Evolutionary conservation across 1,140 invertebrate genomes (phyloP), one percentile per base, ranked within the genome.

Genomic region (Pararge aegeria): DNA sequence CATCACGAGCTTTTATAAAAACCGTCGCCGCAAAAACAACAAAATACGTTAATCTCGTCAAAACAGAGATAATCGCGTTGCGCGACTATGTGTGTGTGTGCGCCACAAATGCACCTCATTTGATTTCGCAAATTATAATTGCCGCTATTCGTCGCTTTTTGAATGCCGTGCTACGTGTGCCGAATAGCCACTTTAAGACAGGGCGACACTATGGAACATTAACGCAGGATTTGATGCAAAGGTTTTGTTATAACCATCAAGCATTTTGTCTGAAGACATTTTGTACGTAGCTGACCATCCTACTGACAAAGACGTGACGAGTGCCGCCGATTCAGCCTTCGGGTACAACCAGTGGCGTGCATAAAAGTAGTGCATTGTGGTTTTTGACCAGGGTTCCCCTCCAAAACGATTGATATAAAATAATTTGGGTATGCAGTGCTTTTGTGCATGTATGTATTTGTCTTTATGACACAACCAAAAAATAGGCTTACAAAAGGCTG

Each of bases 101-200:
- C 58, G 52, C 59, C 64, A 52, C 62, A 62, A 61, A 64, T 52
- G 61, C 46, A 52, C 49, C 68, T 73, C 70, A 75, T 75, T 73
- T 70, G 68, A 75, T 72, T 74, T 69, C 62, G 62, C 64, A 77
- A 77, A 77, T 77, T 77, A 77, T 75, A 77, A 77, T 73, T 67
- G 72, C 59, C 52, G 62, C 61, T 68, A 67, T 71, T 73, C 66
- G 66, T 66, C 66, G 72, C 69, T 77, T 77, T 77, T 74, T 77
- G 72, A 69, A 72, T 70, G 60, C 66, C 62, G 53, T 18, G 48
- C 54, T 67, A 74, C 71, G 74, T 76, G 74, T 48, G 27, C 24
- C 16, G 74, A 64, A 76, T 76, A 52, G 50, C 53, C 37, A 29
- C 50, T 55, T 29, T 34, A 51, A 15, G 42, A n/a, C 29, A 7